phyloP scores from a whole-genome alignment of 1,140 invertebrate genomes.

The Ectropis grisescens region DNA sequence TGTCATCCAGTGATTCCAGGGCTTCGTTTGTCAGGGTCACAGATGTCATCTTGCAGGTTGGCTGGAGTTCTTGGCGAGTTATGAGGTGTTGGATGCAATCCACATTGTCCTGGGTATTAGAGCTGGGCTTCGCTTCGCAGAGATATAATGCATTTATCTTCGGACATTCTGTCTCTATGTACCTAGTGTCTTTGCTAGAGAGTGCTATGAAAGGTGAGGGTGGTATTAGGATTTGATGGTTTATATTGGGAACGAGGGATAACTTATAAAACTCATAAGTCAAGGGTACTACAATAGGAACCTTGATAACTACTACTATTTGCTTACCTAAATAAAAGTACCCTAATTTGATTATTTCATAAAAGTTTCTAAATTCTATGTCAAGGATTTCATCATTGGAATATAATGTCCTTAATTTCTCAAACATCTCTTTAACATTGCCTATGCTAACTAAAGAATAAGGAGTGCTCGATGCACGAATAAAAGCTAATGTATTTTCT shows the following conservation, averaged over 20 bases:
- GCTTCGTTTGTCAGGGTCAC: slow-evolving; percentile 10
- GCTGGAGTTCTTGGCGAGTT: slow-evolving; percentile 6
- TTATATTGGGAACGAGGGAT: slow-evolving; percentile 9
- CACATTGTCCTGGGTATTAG: neutral
- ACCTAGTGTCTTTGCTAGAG: slow-evolving; percentile 8
- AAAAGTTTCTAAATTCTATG: slow-evolving; percentile 9
- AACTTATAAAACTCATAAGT: slow-evolving; percentile 10
- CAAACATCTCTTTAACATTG: slow-evolving; percentile 6
- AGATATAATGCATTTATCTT: slow-evolving; percentile 12
- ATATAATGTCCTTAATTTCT: slow-evolving; percentile 7
- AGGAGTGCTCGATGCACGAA: slow-evolving; percentile 13
- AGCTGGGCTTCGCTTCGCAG: slow-evolving; percentile 5
- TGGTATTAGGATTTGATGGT: slow-evolving; percentile 7
- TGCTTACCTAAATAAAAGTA: slow-evolving; percentile 10
- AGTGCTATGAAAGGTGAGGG: slow-evolving; percentile 11
- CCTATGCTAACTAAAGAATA: slow-evolving; percentile 19
- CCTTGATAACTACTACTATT: slow-evolving; percentile 8
- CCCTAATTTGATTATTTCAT: slow-evolving; percentile 14
- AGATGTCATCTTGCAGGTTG: slow-evolving; percentile 4
- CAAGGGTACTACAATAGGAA: slow-evolving; percentile 6
- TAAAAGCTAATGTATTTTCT: slow-evolving; percentile 29
- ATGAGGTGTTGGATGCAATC: slow-evolving; percentile 9
- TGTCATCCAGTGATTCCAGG: slow-evolving; percentile 5
- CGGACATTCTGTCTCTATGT: slow-evolving; percentile 19
- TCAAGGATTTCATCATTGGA: slow-evolving; percentile 9